These are phyloP conservation scores for Trogon melanurus DNA, from an alignment of 2,113 vertebrate genomes.

Conservation along the genomic window DNA sequence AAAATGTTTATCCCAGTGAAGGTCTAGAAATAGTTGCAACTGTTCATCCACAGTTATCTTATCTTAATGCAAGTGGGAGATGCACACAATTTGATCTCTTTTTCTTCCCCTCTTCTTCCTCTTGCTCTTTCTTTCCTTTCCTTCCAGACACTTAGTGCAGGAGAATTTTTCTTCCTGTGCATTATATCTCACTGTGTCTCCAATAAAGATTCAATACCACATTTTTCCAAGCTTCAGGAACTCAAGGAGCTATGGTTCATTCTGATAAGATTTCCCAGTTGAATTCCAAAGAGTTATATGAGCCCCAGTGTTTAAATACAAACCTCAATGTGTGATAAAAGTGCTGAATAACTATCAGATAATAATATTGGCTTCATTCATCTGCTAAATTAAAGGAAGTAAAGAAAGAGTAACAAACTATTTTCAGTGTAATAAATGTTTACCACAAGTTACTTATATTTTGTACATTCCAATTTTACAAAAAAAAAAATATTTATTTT, in stretches of 20 bases:
- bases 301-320: neutral
- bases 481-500: neutral
- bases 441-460: neutral
- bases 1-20: neutral
- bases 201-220: neutral
- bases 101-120: neutral
- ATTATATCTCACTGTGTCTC: neutral
- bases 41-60: neutral
- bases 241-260: neutral
- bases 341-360: neutral
- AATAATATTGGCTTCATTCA: neutral
- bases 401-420: neutral
- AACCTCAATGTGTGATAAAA: neutral
- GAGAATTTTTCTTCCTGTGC: neutral
- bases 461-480: neutral
- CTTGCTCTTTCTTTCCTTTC: neutral
- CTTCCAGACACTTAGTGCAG: neutral
- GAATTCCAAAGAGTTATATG: neutral
- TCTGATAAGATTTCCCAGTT: neutral
- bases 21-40: neutral
- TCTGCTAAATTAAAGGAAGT: neutral
- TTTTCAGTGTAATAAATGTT: neutral
- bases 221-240: neutral
- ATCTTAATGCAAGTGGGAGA: neutral
- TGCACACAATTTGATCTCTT: neutral